Evolutionary conservation across 2,113 vertebrate genomes (phyloP).

Genomic region (Thermophis baileyi): DNA sequence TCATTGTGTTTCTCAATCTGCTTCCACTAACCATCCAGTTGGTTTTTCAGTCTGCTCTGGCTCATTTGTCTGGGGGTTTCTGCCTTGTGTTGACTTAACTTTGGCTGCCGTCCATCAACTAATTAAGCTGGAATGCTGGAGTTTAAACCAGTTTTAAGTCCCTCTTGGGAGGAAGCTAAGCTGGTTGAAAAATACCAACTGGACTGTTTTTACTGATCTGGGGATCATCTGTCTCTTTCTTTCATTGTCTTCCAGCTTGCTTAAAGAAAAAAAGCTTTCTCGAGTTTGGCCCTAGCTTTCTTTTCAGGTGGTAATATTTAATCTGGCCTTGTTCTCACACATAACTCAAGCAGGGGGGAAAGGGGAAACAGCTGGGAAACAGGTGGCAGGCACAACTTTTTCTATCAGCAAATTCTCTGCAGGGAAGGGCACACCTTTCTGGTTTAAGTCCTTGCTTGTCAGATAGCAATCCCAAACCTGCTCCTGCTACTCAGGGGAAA

Average conservation of each 20-base stretch:
- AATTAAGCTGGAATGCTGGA: slow-evolving; percentile 2
- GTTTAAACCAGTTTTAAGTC: neutral
- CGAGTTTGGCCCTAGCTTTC: no score
- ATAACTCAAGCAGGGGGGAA: neutral
- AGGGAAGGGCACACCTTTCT: neutral
- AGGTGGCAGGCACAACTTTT: neutral
- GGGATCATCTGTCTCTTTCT: neutral
- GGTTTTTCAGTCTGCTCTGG: neutral
- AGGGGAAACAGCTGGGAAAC: neutral
- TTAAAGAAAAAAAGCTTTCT: neutral
- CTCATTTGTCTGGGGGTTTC: neutral
- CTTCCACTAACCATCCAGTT: neutral
- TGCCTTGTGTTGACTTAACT: neutral
- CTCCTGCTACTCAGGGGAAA: neutral
- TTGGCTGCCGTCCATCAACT: neutral
- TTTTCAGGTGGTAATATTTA: neutral
- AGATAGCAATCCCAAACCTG: neutral
- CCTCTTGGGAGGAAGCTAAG: neutral
- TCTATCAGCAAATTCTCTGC: neutral
- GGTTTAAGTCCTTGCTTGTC: neutral
- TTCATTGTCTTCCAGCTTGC: neutral
- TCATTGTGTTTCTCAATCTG: neutral
- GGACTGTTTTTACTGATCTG: neutral
- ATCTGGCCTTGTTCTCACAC: neutral
- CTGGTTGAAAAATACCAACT: neutral